Evolutionary conservation across 2,113 vertebrate genomes (phyloP).

Genomic region (Diadophis punctatus): DNA sequence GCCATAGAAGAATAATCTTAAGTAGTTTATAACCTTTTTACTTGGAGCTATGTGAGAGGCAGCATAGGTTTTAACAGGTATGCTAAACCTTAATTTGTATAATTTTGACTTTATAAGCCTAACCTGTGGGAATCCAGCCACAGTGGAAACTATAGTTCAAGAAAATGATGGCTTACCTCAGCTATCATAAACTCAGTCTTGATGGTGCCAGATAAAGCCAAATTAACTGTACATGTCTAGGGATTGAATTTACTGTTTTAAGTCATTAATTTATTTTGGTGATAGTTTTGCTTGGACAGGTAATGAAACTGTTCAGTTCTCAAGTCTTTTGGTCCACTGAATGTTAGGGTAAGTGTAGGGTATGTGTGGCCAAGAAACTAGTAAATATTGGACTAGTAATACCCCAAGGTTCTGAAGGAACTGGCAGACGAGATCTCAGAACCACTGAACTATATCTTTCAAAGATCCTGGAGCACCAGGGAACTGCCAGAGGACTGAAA

Average conservation of each 20-base stretch:
- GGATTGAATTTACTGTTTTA: neutral
- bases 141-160: neutral
- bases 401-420: no score
- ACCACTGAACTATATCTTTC: no score
- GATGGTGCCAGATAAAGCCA: neutral
- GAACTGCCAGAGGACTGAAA: no score
- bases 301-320: neutral
- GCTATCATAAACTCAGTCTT: neutral
- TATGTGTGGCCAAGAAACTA: neutral
- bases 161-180: neutral
- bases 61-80: neutral
- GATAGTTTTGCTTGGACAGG: neutral
- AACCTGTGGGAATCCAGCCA: neutral
- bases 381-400: neutral
- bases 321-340: neutral
- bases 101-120: neutral
- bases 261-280: neutral
- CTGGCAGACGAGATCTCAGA: no score
- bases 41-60: neutral
- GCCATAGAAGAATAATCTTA: neutral
- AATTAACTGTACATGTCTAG: neutral
- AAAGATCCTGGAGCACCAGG: no score
- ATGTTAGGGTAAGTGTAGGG: neutral
- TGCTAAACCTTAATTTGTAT: neutral
- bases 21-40: neutral